phyloP scores from a whole-genome alignment of 2,797 vertebrate genomes.

The Siniperca scherzeri region DNA sequence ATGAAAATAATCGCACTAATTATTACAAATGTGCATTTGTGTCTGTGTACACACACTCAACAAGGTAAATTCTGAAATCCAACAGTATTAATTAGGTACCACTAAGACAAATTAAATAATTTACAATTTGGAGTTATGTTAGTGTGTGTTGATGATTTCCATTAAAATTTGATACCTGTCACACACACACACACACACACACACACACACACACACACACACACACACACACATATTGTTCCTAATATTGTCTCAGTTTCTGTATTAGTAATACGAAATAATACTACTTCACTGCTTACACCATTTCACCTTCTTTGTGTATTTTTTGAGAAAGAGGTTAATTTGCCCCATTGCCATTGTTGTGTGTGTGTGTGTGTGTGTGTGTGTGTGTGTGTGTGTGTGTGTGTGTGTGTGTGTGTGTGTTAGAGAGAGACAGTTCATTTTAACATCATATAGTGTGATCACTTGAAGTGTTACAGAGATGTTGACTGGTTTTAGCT shows the following conservation, averaged over 20 bases:
- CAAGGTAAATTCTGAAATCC: not conserved
- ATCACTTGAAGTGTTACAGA: not conserved
- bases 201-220: not conserved
- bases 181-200: no score
- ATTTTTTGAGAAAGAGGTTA: not conserved
- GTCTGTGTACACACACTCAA: not conserved
- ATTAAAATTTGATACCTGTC: not conserved
- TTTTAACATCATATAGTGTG: not conserved
- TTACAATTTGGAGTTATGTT: not conserved
- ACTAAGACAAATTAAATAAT: not conserved
- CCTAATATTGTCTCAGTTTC: not conserved
- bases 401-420: not conserved
- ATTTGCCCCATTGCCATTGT: not conserved
- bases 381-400: not conserved
- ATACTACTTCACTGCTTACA: not conserved
- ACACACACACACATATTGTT: not conserved
- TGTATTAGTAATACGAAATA: not conserved
- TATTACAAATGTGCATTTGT: not conserved
- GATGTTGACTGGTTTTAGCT: not conserved
- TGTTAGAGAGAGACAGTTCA: not conserved
- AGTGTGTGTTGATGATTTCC: not conserved
- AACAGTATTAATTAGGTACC: not conserved
- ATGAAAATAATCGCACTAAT: not conserved
- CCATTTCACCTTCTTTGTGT: no score
- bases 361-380: not conserved